phyloP scores from a whole-genome alignment of 2,113 vertebrate genomes.

The Pluvialis apricaria region DNA sequence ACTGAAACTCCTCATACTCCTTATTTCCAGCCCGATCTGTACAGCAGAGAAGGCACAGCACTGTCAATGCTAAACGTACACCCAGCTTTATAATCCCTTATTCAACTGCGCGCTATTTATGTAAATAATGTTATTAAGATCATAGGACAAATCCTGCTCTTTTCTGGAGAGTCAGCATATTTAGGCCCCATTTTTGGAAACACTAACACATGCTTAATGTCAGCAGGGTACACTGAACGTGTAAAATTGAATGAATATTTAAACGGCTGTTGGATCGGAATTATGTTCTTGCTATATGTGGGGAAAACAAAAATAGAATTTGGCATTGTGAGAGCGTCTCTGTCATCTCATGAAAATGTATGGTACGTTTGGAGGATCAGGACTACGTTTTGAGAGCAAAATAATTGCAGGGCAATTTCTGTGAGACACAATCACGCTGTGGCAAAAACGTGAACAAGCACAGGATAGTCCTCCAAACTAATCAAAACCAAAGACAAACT shows the following conservation, averaged over 20 bases:
- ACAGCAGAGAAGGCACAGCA: not conserved
- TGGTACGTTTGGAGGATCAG: not conserved
- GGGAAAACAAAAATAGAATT: not conserved
- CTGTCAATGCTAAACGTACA: not conserved
- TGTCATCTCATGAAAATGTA: not conserved
- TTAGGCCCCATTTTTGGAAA: not conserved
- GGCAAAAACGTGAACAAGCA: not conserved
- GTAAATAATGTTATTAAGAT: not conserved
- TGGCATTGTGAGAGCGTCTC: not conserved
- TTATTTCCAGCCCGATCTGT: not conserved
- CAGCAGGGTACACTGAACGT: not conserved
- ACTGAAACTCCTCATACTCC: not conserved
- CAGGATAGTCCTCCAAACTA: not conserved
- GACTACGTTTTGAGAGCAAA: not conserved
- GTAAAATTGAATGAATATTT: not conserved
- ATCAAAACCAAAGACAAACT: not conserved
- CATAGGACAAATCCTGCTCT: not conserved
- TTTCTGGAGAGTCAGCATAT: not conserved
- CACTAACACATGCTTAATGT: not conserved
- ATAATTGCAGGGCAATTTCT: not conserved
- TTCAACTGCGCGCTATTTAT: not conserved
- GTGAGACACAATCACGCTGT: not conserved
- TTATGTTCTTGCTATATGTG: not conserved
- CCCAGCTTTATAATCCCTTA: not conserved
- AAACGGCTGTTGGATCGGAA: not conserved